Evolutionary conservation across 1,140 invertebrate species (phyloP), one percentile per base, ranked within the genome.

Genomic region (Euglossa dilemma): DNA sequence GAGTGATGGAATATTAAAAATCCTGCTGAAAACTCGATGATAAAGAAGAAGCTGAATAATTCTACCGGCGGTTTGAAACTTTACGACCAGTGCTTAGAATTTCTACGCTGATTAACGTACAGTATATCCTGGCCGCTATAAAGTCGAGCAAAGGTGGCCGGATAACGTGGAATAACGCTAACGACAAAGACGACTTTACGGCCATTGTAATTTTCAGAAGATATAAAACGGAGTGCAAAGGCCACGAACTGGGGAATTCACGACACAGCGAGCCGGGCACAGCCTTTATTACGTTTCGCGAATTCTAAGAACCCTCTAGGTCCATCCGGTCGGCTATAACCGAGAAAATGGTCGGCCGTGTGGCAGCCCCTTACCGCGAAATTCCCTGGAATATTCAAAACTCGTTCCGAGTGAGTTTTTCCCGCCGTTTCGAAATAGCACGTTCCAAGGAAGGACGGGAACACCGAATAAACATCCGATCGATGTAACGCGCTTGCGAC

Each of bases 181-280:
- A 36, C 75, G 50, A 23, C 18, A 9, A 4, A 43, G 14, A 45
- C 1, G 23, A 23, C 25, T 72, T 72, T 56, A 47, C 25, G 7
- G 28, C 14, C 56, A 23, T 61, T 61, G 77, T 61, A 80, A 80
- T 72, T 80, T 80, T 56, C 45, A n/a, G 5, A 23, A 16, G 77
- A 43, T 72, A 80, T 80, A 80, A 80, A 80, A 72, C 28, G 45
- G 45, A n/a, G n/a, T 20, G 45, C 4, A 43, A 66, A 57, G 50
- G 8, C 4, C 23, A 7, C 23, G 47, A 25, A 6, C 11, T 59
- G 20, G 16, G 23, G 16, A 20, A 11, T 61, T 20, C 56, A 25
- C 9, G 45, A 66, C 54, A 61, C 77, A 61, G 61, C 45, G 75
- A 12, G 14, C 4, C 20, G 56, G 47, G 47, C 20, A 28, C 14